phyloP scores from a whole-genome alignment of 2,797 vertebrate species.

The Valencia hispanica region DNA sequence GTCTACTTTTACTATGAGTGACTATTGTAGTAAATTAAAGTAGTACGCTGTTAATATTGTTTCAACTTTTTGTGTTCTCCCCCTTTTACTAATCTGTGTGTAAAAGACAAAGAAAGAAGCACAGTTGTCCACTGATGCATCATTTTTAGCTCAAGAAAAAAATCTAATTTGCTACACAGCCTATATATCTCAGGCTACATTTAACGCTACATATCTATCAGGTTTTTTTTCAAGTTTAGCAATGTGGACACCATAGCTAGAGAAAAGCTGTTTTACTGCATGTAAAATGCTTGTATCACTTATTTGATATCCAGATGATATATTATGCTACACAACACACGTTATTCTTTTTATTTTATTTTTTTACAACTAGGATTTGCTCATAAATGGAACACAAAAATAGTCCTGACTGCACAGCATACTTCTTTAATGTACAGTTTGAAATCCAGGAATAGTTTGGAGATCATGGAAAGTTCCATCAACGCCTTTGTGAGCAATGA shows the following conservation, averaged over 20 bases:
- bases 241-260: not conserved
- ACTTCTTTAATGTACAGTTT: conserved; percentile 4
- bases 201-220: not conserved
- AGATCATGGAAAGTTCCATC: conserved; percentile 57
- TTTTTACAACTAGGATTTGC: not conserved
- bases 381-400: conserved; percentile 4
- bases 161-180: not conserved
- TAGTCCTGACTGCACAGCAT: not conserved
- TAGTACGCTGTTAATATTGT: not conserved
- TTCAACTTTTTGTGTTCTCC: not conserved
- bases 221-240: not conserved
- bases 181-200: not conserved
- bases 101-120: not conserved
- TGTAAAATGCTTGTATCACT: not conserved
- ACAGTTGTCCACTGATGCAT: not conserved
- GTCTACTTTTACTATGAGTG: not conserved
- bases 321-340: no score
- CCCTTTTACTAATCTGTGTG: not conserved
- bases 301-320: not conserved
- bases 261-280: not conserved
- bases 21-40: not conserved
- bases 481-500: conserved; percentile 31
- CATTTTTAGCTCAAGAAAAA: not conserved
- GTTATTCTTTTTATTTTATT: not conserved
- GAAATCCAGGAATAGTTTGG: conserved; percentile 38